phyloP scores from a whole-genome alignment of 1,140 invertebrate species.

The Chelonus insularis region DNA sequence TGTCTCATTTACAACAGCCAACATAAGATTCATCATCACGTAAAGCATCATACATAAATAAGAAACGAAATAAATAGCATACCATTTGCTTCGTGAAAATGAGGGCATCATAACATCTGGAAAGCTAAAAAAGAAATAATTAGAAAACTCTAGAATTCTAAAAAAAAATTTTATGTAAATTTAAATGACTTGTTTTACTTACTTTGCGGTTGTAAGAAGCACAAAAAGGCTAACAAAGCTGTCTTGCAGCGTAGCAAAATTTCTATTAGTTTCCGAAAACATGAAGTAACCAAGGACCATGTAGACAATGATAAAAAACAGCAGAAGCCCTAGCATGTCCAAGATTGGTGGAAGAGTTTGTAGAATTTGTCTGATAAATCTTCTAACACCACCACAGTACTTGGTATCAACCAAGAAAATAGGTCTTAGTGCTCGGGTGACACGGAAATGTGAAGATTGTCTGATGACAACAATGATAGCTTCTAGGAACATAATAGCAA shows the following conservation, averaged over 20 bases:
- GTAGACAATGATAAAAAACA: conserved; percentile 87
- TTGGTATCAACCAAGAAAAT: conserved; percentile 88
- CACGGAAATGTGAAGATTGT: conserved; percentile 84
- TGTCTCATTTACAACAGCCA: conserved; percentile 89
- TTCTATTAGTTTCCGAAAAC: conserved; percentile 75
- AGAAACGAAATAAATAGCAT: conserved; percentile 84
- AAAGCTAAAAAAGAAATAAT: conserved; percentile 66
- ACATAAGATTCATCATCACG: conserved; percentile 90
- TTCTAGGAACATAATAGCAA: conserved; percentile 84
- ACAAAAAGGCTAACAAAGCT: conserved; percentile 91
- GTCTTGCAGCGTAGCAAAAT: conserved; percentile 77
- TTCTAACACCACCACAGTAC: conserved; percentile 75
- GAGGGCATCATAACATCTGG: conserved; percentile 94
- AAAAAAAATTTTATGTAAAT: too few species aligned
- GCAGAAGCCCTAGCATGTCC: conserved; percentile 82
- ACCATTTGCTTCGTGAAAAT: conserved; percentile 78
- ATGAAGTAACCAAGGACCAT: conserved; percentile 82
- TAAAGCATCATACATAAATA: conserved; percentile 86
- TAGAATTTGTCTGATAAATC: conserved; percentile 76
- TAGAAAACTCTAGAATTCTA: too few species aligned
- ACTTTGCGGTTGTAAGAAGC: conserved; percentile 90
- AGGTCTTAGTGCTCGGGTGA: conserved; percentile 84
- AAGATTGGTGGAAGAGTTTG: conserved; percentile 87
- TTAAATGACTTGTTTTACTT: too few species aligned
- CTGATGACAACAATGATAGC: conserved; percentile 79